Conservation (phyloP, 2,888 invertebrate genomes). For the Carabus problematicus region DNA sequence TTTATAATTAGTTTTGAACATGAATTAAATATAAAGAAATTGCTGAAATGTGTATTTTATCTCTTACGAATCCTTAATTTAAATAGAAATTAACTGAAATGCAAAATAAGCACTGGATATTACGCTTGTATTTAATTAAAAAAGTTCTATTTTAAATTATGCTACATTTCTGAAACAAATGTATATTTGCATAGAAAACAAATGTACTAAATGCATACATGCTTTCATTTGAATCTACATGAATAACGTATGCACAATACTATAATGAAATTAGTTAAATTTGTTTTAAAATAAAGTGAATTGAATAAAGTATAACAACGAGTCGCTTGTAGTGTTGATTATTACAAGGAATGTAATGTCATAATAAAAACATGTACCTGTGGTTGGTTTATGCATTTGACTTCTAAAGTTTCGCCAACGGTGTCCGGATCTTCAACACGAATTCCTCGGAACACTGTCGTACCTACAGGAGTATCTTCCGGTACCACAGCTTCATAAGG, state of each 20-base stretch:
- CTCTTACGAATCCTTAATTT: too few species aligned
- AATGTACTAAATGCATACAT: constrained; percentile 18
- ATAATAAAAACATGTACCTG: constrained; percentile 54
- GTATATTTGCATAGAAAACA: neutral
- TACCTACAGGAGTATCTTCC: constrained; percentile 77
- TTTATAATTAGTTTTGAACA: too few species aligned
- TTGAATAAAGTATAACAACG: constrained; percentile 55
- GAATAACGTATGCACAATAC: constrained; percentile 52
- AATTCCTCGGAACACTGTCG: constrained; percentile 75
- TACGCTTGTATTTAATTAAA: too few species aligned
- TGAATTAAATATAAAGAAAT: too few species aligned
- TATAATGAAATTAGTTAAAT: constrained; percentile 9
- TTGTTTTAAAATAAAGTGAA: constrained; percentile 53
- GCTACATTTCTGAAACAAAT: too few species aligned
- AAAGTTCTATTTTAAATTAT: too few species aligned
- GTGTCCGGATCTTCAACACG: constrained; percentile 80
- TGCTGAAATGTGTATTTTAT: too few species aligned
- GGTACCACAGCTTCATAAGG: constrained; percentile 81
- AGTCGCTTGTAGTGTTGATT: too few species aligned
- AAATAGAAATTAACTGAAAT: too few species aligned
- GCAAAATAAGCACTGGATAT: too few species aligned
- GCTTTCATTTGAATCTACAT: constrained; percentile 10
- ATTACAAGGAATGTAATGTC: too few species aligned
- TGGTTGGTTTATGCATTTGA: constrained; percentile 67
- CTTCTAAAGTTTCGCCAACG: constrained; percentile 80